A percentile compares a stretch with the other conserved stretches of the same genome.
Evolutionary conservation across 2,797 vertebrate species (phyloP).

Genomic region (Vultur gryphus): DNA sequence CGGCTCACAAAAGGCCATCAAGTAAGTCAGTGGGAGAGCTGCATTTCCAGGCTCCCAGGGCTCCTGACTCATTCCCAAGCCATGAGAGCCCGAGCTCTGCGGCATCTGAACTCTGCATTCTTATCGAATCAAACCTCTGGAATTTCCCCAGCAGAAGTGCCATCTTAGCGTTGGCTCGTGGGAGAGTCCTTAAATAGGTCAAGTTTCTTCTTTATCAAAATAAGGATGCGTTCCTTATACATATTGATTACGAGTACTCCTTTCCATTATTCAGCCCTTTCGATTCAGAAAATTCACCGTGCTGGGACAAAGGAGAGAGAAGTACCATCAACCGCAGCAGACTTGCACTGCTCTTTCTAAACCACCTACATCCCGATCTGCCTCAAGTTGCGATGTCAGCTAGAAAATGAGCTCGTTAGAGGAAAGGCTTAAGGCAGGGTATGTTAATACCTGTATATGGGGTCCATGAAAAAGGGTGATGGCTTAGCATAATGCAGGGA

Average conservation of each 20-base stretch:
- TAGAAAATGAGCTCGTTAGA: neutral
- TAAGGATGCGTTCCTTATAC: neutral
- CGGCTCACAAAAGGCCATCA: neutral
- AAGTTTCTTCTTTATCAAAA: constrained; percentile 51
- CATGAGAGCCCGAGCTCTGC: neutral
- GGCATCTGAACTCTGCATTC: constrained; percentile 62
- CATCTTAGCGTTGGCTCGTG: constrained; percentile 45
- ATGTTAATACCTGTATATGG: constrained; percentile 98
- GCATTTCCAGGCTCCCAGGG: constrained; percentile 56
- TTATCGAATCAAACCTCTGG: constrained; percentile 61
- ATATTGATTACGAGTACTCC: neutral
- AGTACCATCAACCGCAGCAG: neutral
- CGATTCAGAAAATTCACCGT: neutral
- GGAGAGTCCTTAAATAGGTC: constrained; percentile 61
- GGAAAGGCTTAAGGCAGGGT: constrained; percentile 52
- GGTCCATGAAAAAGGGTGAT: constrained; percentile 99
- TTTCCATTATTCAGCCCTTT: neutral
- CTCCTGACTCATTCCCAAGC: constrained; percentile 65
- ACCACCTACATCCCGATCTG: neutral
- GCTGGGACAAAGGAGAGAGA: neutral
- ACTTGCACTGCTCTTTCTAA: neutral
- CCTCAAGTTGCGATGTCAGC: neutral
- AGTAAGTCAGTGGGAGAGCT: constrained; percentile 45
- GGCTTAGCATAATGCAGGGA: constrained; percentile 97
- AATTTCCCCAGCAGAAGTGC: constrained; percentile 58